Base-by-base conservation (phyloP, 2,113 vertebrate genomes). In the Equus przewalskii region DNA sequence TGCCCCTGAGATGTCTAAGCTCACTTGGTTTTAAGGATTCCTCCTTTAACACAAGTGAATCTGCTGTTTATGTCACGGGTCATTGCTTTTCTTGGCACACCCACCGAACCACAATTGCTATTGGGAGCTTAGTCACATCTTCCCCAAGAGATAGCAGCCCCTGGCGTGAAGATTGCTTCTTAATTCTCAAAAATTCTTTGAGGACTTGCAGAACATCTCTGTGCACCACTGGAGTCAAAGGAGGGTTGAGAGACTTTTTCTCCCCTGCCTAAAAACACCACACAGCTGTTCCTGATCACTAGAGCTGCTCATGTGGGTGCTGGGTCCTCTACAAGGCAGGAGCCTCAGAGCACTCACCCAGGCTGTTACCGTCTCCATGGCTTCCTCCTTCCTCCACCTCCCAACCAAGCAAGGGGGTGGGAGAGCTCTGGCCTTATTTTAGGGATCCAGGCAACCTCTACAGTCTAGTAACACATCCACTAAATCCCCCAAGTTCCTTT, bases 91-190 rank as follows among this genome's bases (percentile, higher is more conserved):
- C 36, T 81, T 7, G 18, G 8, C 44, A 19, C n/a, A 19, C 15
- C 9, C 13, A 10, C 33, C 0, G 3, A 0, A 8, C 21, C 22
- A 5, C 16, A 30, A 60, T 36, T 58, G 41, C 41, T 51, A 2
- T 5, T 22, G 5, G 36, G 14, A 80, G 9, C 26, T 44, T 21
- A n/a, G 9, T 26, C 19, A 30, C 12, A 22, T 72, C 11, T 65
- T 22, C 28, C 54, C 33, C 12, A 21, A 75, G 79, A 46, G 72
- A 10, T 26, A 18, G 51, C 14, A 22, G 14, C 2, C 80, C 22
- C 19, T 60, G 12, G 1, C 11, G 46, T 60, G n/a, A 26, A 9
- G 19, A 73, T 33, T 64, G 19, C 33, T 16, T 46, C 64, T 83
- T 41, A 49, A 24, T 15, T 33, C 44, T 54, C 15, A 36, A 41